phyloP scores from a whole-genome alignment of 2,888 invertebrate species.

The Endotricha flammealis region DNA sequence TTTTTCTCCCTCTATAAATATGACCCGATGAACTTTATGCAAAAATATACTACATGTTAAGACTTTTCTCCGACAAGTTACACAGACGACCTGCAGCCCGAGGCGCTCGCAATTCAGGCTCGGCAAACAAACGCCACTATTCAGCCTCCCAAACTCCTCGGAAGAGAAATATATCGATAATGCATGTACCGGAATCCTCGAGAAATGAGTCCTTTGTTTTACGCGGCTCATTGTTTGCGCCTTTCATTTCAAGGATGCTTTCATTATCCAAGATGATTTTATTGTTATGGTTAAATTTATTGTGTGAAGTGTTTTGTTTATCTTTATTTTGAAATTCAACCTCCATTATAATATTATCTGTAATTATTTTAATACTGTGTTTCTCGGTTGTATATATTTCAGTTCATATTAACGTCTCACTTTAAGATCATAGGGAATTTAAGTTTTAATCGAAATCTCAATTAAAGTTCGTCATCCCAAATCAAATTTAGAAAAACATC shows the following conservation, averaged over 20 bases:
- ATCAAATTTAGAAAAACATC: too few species aligned
- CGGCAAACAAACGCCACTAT: constrained; percentile 34
- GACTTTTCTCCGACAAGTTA: constrained; percentile 8
- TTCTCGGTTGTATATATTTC: too few species aligned
- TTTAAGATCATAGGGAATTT: too few species aligned
- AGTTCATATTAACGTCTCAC: too few species aligned
- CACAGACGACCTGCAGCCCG: constrained; percentile 38
- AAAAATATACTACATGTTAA: not conserved
- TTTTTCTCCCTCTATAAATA: too few species aligned
- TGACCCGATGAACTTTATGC: not conserved
- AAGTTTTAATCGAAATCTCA: too few species aligned
- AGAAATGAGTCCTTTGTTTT: constrained; percentile 51
- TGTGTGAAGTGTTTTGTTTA: constrained; percentile 5
- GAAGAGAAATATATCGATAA: constrained; percentile 7
- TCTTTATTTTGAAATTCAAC: too few species aligned
- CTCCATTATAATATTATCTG: too few species aligned
- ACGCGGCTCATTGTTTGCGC: constrained; percentile 36
- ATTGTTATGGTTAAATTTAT: constrained; percentile 25
- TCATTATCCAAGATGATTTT: constrained; percentile 25
- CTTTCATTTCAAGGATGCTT: constrained; percentile 22
- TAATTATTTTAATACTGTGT: too few species aligned
- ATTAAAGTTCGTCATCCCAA: too few species aligned
- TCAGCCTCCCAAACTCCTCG: constrained; percentile 4
- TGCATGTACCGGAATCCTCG: constrained; percentile 29
- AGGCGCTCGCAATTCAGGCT: constrained; percentile 48